A percentile compares a stretch with the other conserved stretches of the same genome.
Evolutionary conservation across 2,888 invertebrate genomes (phyloP).

Genomic region (Epinotia bilunana): DNA sequence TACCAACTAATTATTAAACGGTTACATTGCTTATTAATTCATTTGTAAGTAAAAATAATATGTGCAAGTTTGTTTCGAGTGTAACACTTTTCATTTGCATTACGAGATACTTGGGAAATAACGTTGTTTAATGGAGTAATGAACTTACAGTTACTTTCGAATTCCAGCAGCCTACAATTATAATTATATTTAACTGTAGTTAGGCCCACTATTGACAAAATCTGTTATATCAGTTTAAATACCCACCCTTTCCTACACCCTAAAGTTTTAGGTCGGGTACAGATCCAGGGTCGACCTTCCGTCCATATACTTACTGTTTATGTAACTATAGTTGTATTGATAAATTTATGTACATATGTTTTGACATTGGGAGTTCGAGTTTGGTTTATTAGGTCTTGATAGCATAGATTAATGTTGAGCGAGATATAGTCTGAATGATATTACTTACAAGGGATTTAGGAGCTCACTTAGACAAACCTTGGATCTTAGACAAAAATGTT

Average conservation of each 20-base stretch:
- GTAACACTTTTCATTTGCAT: too few relatives aligned
- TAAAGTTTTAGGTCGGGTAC: conserved; percentile 57
- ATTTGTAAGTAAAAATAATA: too few relatives aligned
- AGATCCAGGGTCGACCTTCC: conserved; percentile 45
- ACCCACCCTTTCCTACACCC: conserved; percentile 51
- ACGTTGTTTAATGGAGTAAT: background rate
- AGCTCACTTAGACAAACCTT: background rate
- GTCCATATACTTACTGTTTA: conserved; percentile 10
- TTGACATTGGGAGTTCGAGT: conserved; percentile 21
- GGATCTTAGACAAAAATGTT: background rate
- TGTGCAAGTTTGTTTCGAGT: too few relatives aligned
- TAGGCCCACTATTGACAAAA: conserved; percentile 50
- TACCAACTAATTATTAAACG: too few relatives aligned
- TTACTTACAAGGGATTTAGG: background rate
- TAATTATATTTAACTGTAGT: conserved; percentile 45
- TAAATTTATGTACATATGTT: conserved; percentile 39
- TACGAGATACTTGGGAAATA: background rate
- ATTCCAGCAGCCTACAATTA: conserved; percentile 35
- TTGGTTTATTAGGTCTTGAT: conserved; percentile 10
- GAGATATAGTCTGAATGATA: background rate
- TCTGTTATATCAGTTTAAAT: conserved; percentile 56
- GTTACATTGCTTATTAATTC: too few relatives aligned
- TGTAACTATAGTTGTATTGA: conserved; percentile 36
- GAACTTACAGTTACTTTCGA: conserved; percentile 34
- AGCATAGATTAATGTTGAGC: background rate